Percentiles rank a stretch among this genome's conserved stretches.
Conservation (phyloP, 2,888 invertebrate genomes). For the Mesorhabditis spiculigera region DNA sequence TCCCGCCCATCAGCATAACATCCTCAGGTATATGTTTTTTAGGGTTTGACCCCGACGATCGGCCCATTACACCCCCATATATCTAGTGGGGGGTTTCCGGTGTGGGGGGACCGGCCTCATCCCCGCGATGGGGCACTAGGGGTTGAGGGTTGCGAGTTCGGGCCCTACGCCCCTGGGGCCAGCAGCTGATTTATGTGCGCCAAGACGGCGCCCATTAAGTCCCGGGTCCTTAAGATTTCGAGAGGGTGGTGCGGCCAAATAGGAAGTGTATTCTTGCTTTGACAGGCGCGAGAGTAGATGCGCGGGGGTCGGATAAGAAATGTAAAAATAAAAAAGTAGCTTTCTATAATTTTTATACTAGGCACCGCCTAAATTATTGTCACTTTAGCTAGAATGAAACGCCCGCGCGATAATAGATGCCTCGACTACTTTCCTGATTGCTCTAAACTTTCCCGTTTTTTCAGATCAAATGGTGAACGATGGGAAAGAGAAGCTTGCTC, state of each 20-base stretch:
- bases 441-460: slow-evolving; percentile 13
- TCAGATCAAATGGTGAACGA: slow-evolving; percentile 56
- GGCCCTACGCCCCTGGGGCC: neutral
- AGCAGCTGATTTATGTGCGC: slow-evolving; percentile 6
- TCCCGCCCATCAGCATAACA: slow-evolving; percentile 56
- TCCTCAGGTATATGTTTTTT: slow-evolving; percentile 45
- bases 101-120: no score
- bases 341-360: no score
- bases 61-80: neutral
- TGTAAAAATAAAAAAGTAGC: no score
- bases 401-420: no score
- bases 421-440: neutral
- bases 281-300: no score
- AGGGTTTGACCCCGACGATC: neutral
- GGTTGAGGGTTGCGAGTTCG: neutral
- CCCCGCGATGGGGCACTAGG: neutral
- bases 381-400: no score
- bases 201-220: neutral
- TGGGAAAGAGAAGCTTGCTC: slow-evolving; percentile 58
- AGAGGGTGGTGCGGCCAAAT: no score
- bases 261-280: no score
- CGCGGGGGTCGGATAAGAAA: no score
- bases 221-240: no score
- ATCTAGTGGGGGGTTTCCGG: no score
- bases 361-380: no score